Base-by-base conservation (phyloP, 2,888 invertebrate genomes). In the Drosophila mettleri region DNA sequence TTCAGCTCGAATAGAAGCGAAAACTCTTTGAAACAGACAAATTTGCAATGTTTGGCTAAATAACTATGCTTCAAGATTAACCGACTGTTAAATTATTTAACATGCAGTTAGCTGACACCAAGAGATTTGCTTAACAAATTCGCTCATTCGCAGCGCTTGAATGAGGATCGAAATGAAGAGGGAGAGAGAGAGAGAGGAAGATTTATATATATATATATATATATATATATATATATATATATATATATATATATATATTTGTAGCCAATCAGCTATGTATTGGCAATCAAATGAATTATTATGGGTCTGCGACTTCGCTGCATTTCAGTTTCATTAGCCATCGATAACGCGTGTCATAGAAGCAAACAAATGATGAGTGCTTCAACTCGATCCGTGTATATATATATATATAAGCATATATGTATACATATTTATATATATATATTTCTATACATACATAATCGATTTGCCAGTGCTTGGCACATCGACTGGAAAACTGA, bases 261-360 rank as follows among this genome's bases (percentile, higher is more conserved):
- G n/a, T 45, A 16, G 27, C 6, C 24, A 10, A 45, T 45, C 27
- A 27, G 43, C 6, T 18, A 6, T 20, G 5, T 16, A 45, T 45
- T 60, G 61, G 36, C 48, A 63, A 34, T 16, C n/a, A 29, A 53
- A 64, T 65, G 53, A 65, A 49, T 54, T 65, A 65, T 64, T 64
- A 64, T 51, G 20, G 20, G 14, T 20, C 39, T 39, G 22, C 39
- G 38, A 64, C 51, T 49, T 67, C 66, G 45, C 12, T 9, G 46
- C 67, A 67, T 66, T 67, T 67, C 66, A 66, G 52, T 66, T 67
- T 67, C 66, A 65, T 67, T 67, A 67, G 67, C 8, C 49, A 43
- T 34, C 41, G 49, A 67, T 51, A 52, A 27, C 27, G 20, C 34
- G 14, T 45, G 55, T 65, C 65, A 27, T 7, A 55, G 18, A 52